Base-by-base conservation (phyloP, 2,113 vertebrate genomes). In the Cairina moschata region DNA sequence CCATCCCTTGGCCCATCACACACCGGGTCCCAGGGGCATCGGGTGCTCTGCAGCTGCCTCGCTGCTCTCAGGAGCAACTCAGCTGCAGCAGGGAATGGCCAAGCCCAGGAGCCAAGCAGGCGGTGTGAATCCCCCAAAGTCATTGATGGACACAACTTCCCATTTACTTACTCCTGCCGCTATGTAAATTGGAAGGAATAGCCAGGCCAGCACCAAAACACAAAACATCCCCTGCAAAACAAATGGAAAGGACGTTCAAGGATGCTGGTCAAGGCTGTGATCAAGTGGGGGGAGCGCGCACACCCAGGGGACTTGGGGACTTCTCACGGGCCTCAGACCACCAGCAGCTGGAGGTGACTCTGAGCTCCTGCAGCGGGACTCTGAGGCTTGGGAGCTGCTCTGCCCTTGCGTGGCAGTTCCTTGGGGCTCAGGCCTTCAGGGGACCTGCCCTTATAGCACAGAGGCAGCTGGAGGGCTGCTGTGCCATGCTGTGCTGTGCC, bases 131-230 rank as follows among this genome's bases (percentile, higher is more conserved):
- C 32, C n/a, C 60, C 59, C 32, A 36, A 29, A 34, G 42, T n/a
- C 38, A 20, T 0, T 8, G 12, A 9, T 12, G 26, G 42, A 13
- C 76, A 22, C 71, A 18, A 3, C 26, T 17, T 5, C 54, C 48
- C 58, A 1, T 13, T 40, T 26, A 92, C 98, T 98, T 95, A 99
- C 99, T 98, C 99, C 98, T 3, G 99, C 98, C 26, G 99, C 97
- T 4, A 99, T 98, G 91, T 99, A 99, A 93, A 99, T 99, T 6
- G 99, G 99, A 28, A 99, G 98, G 94, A 99, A 99, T 23, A 99
- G 91, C 99, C 99, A 99, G 58, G 98, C 98, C 90, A 99, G 96
- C 87, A 99, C 98, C 96, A 99, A 76, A 50, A 99, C 98, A 68
- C 97, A 98, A 75, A 99, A 96, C 97, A 99, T 98, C 2, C 99